Conservation (phyloP, 2,113 vertebrate species). For the Grallaria varia region DNA sequence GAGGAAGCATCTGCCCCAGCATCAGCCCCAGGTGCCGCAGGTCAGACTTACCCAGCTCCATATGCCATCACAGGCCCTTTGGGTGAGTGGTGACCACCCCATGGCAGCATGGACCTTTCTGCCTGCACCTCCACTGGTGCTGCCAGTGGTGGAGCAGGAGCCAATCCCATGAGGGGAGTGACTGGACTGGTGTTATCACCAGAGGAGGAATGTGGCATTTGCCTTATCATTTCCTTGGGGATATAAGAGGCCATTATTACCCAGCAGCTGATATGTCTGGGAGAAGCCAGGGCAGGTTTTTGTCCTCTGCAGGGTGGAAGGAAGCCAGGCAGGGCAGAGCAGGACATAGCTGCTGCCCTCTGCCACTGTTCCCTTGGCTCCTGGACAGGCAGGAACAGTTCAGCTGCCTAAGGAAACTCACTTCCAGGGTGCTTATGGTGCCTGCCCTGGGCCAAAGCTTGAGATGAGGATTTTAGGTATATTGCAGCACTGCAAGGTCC, state of each 20-base stretch:
- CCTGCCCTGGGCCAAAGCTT: background rate
- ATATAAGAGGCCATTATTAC: background rate
- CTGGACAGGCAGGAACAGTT: background rate
- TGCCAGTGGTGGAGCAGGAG: background rate
- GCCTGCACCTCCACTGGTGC: background rate
- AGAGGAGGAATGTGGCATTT: background rate
- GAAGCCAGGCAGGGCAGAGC: background rate
- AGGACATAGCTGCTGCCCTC: background rate
- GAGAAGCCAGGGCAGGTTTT: background rate
- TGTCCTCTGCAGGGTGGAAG: background rate
- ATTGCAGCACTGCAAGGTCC: background rate
- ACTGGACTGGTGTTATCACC: background rate
- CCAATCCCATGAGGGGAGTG: fast-evolving
- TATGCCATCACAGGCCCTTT: background rate
- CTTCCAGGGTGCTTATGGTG: background rate
- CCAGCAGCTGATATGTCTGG: background rate
- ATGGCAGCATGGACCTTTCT: fast-evolving
- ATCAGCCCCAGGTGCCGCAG: background rate
- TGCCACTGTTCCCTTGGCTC: background rate
- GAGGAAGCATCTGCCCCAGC: background rate
- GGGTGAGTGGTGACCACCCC: background rate
- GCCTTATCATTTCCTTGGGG: background rate
- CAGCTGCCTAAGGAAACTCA: background rate
- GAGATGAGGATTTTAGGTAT: background rate
- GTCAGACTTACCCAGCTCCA: background rate